Evolutionary conservation across 2,797 vertebrate species (phyloP).

Genomic region (Tragelaphus eurycerus): DNA sequence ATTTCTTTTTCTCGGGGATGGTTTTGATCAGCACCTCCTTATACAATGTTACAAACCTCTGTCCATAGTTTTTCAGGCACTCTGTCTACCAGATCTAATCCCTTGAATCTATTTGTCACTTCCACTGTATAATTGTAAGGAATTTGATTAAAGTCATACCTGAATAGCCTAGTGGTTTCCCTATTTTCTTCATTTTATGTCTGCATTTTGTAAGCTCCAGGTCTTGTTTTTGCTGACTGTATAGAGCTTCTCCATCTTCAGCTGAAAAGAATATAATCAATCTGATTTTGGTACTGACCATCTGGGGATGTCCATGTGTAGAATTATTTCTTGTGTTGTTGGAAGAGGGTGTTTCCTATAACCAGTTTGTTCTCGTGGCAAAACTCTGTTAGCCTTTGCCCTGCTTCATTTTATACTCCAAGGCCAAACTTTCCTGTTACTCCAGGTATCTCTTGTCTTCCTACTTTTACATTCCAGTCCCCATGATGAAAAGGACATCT

Average conservation of each 20-base stretch:
- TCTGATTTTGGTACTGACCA: background rate
- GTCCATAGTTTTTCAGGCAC: background rate
- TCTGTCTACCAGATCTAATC: background rate
- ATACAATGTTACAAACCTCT: background rate
- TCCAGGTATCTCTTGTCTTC: background rate
- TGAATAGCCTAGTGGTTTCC: background rate
- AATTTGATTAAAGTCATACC: background rate
- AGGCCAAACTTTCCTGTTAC: background rate
- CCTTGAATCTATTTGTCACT: background rate
- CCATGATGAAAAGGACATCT: background rate
- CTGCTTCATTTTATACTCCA: background rate
- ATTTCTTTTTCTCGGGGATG: background rate
- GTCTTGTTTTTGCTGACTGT: background rate
- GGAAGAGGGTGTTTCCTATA: background rate
- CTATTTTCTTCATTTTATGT: background rate
- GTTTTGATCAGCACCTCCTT: background rate
- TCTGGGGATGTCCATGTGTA: background rate
- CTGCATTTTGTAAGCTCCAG: fast-evolving
- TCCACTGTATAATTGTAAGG: background rate
- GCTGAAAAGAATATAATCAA: background rate
- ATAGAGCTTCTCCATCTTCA: background rate
- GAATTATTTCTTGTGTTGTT: background rate
- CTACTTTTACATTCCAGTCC: background rate
- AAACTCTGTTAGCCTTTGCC: background rate
- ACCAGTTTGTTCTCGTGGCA: background rate